Base-by-base conservation (phyloP, 1,140 invertebrate genomes). In the Anastatus disparis region DNA sequence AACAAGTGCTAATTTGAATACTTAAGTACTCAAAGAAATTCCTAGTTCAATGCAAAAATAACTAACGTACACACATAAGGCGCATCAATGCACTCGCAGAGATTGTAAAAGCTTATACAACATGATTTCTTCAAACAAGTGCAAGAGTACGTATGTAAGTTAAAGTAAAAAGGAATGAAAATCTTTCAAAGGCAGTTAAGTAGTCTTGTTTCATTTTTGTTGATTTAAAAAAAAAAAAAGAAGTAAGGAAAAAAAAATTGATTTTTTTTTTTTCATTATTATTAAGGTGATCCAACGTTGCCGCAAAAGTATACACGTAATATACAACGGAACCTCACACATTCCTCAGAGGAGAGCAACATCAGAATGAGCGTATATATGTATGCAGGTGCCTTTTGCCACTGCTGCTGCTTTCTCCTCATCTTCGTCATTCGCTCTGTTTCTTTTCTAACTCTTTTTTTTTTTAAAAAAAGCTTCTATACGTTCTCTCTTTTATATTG, bases 281-380 rank as follows among this genome's bases (percentile, higher is more conserved):
- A 38, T 40, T 22, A n/a, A 46, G 12, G n/a, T 52, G 17, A 46
- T 64, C 29, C 17, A 20, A 10, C 22, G 24, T 6, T 24, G 1
- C 6, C 3, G 13, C 8, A 9, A 8, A 42, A 35, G 22, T 26
- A 26, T 50, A 46, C 40, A 63, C 46, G 62, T 66, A 70, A 72
- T 68, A 61, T 52, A 52, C 55, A 72, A 76, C 69, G 75, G 67
- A 69, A 74, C 71, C 67, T 71, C 68, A 68, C 70, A 56, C 72
- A 76, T 76, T 76, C 74, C 72, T 70, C 26, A 70, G n/a, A n/a
- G n/a, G n/a, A n/a, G n/a, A n/a, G n/a, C n/a, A n/a, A n/a, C n/a
- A n/a, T n/a, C n/a, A n/a, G n/a, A n/a, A n/a, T n/a, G n/a, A n/a
- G n/a, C n/a, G n/a, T n/a, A n/a, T n/a, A n/a, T n/a, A n/a, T 29